Evolutionary conservation across 2,888 invertebrate species (phyloP), one percentile per base, ranked within the genome.

Genomic region (Campaea margaritaria): DNA sequence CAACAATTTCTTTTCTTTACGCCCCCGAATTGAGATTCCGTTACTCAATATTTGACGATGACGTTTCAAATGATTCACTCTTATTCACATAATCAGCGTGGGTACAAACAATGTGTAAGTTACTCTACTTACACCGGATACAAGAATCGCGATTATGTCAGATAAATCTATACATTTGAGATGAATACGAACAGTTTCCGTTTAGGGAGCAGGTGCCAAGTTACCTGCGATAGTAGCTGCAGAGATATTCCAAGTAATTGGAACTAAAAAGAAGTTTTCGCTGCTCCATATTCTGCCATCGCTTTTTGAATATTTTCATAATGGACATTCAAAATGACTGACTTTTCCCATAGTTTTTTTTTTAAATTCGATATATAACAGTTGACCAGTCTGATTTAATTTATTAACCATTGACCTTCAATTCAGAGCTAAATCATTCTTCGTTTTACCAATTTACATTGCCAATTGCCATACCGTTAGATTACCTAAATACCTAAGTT

Each of bases 351-450:
- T 71, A 60, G 66, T 72, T 74, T 72, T 69, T 65, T 69, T 71
- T 68, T 75, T 73, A n/a, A 64, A 65, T 62, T 34, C 10, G 11
- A 2, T 62, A 31, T 36, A 45, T 45, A 57, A 50, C 59, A 62
- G 62, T 10, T 7, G 27, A 27, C 27, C 27, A 27, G 27, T 27
- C 27, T 27, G 2, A 27, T 27, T 2, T 27, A 5, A 27, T 27
- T 38, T n/a, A n/a, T n/a, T n/a, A n/a, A n/a, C n/a, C 50, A 79
- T 76, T 83, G 81, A 79, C 82, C 84, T 83, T 83, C 73, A 59
- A 65, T 69, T 72, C 70, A 57, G 65, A 67, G 68, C 69, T 60
- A 61, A 67, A 72, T 70, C 58, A 68, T 72, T 72, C 45, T 78
- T 76, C 67, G 68, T 73, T 71, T 68, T 58, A 52, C 62, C 67